phyloP scores from a whole-genome alignment of 2,113 vertebrate genomes.

The Turdus rufiventris region DNA sequence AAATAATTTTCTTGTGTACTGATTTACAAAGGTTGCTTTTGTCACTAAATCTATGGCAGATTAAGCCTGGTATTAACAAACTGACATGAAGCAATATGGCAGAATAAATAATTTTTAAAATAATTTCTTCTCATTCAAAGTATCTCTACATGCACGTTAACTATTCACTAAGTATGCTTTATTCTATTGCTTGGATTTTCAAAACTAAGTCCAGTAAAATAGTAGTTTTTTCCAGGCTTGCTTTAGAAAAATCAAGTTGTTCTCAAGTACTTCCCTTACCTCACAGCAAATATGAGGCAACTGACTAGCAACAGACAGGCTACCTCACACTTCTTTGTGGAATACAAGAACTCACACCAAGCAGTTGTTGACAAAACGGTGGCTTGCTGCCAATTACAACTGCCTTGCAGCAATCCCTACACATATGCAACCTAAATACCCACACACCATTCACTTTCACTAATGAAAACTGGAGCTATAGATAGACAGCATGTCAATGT shows the following conservation, averaged over 20 bases:
- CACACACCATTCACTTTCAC: neutral
- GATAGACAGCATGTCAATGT: fast-evolving
- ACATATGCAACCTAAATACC: neutral
- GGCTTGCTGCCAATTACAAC: neutral
- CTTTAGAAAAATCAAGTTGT: neutral
- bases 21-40: neutral
- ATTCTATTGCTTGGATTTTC: neutral
- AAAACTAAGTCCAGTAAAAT: neutral
- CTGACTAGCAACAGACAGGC: neutral
- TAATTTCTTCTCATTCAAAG: neutral
- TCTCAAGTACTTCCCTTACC: neutral
- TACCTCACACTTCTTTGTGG: neutral
- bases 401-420: neutral
- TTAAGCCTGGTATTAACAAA: neutral
- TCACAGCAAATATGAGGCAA: neutral
- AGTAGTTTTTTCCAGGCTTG: neutral
- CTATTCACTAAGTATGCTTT: neutral
- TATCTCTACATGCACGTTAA: neutral
- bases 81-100: neutral
- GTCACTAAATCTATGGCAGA: neutral
- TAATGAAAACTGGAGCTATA: neutral
- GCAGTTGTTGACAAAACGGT: neutral
- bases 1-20: neutral
- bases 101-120: neutral
- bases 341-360: neutral